phyloP scores from a whole-genome alignment of 2,888 invertebrate genomes.

The Calephelis perditalis region DNA sequence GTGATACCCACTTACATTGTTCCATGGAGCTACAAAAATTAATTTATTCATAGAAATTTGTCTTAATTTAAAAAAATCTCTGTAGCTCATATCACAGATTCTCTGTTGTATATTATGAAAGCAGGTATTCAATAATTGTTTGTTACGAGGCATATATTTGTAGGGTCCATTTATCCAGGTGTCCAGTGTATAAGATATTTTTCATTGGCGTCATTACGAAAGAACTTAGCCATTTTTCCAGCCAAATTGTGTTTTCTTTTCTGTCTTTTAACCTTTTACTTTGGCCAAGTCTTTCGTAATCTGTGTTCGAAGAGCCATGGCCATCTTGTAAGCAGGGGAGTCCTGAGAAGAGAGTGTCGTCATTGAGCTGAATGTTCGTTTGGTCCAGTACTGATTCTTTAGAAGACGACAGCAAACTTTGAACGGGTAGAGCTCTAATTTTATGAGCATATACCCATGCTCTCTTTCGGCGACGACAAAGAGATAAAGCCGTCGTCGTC shows the following conservation, averaged over 20 bases:
- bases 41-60: not conserved
- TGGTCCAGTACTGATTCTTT: conserved; percentile 20
- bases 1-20: not conserved
- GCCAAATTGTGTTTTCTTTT: conserved; percentile 6
- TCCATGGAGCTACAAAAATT: not conserved
- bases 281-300: not conserved
- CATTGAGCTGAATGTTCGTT: conserved; percentile 10
- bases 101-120: not conserved
- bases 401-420: conserved; percentile 16
- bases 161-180: conserved; percentile 1
- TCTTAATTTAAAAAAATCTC: not conserved
- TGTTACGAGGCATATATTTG: not conserved
- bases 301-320: not conserved
- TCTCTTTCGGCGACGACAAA: conserved; percentile 25
- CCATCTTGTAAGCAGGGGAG: conserved; percentile 13
- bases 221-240: conserved; percentile 12
- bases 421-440: conserved; percentile 26
- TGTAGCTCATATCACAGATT: not conserved
- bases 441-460: conserved; percentile 26
- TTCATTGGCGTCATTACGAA: conserved; percentile 6
- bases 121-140: not conserved
- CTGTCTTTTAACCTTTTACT: not conserved
- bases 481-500: too few species aligned
- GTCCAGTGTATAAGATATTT: conserved; percentile 10
- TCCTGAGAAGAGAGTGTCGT: not conserved